Evolutionary conservation across 2,797 vertebrate genomes (phyloP), one percentile per base, ranked within the genome.

Genomic region (Pachyuromys duprasi): DNA sequence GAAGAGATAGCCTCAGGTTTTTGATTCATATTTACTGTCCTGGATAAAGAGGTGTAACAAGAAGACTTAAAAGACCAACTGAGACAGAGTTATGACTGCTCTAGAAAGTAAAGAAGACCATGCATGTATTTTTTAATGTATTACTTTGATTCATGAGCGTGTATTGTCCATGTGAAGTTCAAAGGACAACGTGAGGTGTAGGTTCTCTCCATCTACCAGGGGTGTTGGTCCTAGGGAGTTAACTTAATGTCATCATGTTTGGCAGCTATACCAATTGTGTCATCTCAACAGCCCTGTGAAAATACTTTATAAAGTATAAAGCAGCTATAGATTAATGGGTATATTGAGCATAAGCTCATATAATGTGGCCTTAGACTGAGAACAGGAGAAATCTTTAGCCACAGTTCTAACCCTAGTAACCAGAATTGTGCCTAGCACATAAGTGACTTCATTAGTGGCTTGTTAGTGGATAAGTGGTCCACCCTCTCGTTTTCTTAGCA

Each of bases 31-130:
- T 62, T 93, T 82, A 90, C 39, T 39, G 42, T 89, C 90, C 49
- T 9, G 6, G 60, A 88, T 62, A 2, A 2, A 63, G 17, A 45
- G 8, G 22, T 42, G 11, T 20, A 13, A 79, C 28, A 79, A 67
- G 17, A 78, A 55, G 13, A 31, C 57, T 95, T 86, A 83, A 69
- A 93, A 72, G 17, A 86, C 15, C 2, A 45, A 49, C 13, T 2
- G 60, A 93, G 55, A 17, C 18, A 70, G 20, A 90, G 2, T 24
- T 67, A 69, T 33, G 42, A 86, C 18, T 62, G 11, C 36, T 89
- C 11, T 42, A 82, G 92, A 96, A 93, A 63, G 36, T 67, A 93
- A 93, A 57, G 7, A 83, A 90, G 86, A 39, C 4, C 75, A 26
- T 28, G 4, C 20, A 26, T 63, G 36, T 60, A 67, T 24, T 67